Conservation (phyloP, 2,888 invertebrate genomes). For the Strigamia crassipes region DNA sequence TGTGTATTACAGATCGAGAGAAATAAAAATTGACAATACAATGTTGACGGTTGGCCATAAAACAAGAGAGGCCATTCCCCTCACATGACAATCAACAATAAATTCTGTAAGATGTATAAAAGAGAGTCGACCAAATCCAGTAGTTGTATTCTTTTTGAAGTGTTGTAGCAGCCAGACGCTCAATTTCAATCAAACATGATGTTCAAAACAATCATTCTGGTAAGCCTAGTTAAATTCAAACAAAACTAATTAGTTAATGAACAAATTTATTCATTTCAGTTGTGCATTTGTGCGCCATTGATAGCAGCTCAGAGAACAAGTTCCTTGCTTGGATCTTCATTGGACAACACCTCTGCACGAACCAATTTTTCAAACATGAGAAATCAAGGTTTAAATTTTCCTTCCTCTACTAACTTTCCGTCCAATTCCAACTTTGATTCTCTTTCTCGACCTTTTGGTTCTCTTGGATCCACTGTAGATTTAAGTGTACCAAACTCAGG, state of each 20-base stretch:
- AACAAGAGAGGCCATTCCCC: not conserved
- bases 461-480: not conserved
- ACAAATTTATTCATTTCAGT: not conserved
- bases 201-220: not conserved
- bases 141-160: not conserved
- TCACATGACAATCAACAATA: not conserved
- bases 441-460: not conserved
- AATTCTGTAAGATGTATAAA: not conserved
- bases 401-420: not conserved
- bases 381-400: not conserved
- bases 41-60: not conserved
- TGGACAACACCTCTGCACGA: not conserved
- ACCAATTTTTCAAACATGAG: not conserved
- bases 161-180: too few relatives aligned
- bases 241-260: too few relatives aligned
- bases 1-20: not conserved
- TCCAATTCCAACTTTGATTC: not conserved
- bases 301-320: not conserved
- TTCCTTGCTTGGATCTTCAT: not conserved
- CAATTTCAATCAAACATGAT: not conserved
- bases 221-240: not conserved
- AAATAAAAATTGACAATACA: conserved; percentile 5
- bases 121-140: not conserved
- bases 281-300: not conserved
- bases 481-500: not conserved